phyloP scores from a whole-genome alignment of 2,797 vertebrate species.

The Perodicticus potto region DNA sequence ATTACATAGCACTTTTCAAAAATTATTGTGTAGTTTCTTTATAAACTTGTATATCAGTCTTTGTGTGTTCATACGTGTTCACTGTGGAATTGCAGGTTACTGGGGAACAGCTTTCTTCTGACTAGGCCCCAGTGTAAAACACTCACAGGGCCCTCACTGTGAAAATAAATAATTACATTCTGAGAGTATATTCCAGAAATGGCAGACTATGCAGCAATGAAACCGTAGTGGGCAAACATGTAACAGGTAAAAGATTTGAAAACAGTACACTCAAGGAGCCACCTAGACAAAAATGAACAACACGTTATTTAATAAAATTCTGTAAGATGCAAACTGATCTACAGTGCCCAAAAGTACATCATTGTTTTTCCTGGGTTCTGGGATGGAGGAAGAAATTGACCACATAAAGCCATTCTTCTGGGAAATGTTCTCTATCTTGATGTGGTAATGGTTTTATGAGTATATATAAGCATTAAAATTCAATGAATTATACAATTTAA shows the following conservation, averaged over 20 bases:
- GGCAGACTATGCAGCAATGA: not conserved
- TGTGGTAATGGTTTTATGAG: not conserved
- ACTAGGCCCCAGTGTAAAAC: not conserved
- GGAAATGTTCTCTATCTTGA: not conserved
- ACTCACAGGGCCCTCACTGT: not conserved
- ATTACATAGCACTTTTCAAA: not conserved
- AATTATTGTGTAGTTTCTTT: not conserved
- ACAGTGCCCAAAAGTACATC: not conserved
- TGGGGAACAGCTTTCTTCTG: not conserved
- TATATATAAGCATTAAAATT: not conserved
- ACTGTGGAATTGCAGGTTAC: no score
- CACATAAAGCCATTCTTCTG: not conserved
- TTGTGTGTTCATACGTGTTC: no score
- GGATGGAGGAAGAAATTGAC: not conserved
- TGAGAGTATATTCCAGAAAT: not conserved
- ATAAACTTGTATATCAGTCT: not conserved
- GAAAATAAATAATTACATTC: not conserved
- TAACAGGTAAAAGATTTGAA: not conserved
- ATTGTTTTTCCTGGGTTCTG: not conserved
- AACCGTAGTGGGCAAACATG: not conserved
- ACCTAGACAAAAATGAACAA: not conserved
- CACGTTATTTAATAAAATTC: not conserved
- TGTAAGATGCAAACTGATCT: not conserved
- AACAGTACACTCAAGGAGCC: not conserved
- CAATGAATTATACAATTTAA: not conserved